These are phyloP conservation scores for Fratercula arctica DNA, from an alignment of 2,797 vertebrate genomes.

Conservation along the genomic window DNA sequence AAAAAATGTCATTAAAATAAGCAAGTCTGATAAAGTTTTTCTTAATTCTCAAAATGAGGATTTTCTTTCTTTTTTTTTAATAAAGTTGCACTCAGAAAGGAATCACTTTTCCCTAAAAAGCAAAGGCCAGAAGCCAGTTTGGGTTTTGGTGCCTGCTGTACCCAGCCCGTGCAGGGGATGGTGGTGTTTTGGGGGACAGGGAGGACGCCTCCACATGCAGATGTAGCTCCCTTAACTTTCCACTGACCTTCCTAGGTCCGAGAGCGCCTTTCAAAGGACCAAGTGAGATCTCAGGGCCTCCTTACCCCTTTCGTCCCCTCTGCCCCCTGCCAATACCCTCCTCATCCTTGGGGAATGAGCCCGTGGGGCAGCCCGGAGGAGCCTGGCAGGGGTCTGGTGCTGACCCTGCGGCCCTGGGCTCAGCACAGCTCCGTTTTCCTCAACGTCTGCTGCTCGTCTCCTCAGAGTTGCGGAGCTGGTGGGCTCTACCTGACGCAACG, in stretches of 20 bases:
- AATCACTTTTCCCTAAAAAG: not conserved
- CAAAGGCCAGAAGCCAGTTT: not conserved
- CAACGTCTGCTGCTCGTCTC: not conserved
- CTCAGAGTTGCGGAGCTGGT: not conserved
- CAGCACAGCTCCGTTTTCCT: not conserved
- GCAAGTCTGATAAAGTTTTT: not conserved
- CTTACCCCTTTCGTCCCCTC: not conserved
- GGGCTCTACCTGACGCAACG: not conserved
- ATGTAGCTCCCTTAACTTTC: not conserved
- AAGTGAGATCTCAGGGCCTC: not conserved
- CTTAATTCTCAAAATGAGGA: not conserved
- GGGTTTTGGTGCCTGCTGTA: not conserved
- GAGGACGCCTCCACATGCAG: not conserved
- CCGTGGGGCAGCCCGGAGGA: not conserved
- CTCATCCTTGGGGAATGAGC: not conserved
- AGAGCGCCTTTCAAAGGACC: not conserved
- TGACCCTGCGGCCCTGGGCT: fast-evolving
- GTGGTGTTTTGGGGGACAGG: fast-evolving
- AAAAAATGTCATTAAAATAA: not conserved
- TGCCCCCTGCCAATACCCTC: not conserved
- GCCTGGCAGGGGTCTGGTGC: not conserved
- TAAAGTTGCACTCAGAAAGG: not conserved
- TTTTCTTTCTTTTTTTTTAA: fast-evolving
- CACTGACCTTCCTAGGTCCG: not conserved
- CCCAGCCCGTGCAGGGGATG: not conserved